Percentiles rank a stretch among this genome's conserved stretches.
These are phyloP conservation scores for Carassius auratus DNA, from an alignment of 2,113 vertebrate genomes.

Conservation along the genomic window DNA sequence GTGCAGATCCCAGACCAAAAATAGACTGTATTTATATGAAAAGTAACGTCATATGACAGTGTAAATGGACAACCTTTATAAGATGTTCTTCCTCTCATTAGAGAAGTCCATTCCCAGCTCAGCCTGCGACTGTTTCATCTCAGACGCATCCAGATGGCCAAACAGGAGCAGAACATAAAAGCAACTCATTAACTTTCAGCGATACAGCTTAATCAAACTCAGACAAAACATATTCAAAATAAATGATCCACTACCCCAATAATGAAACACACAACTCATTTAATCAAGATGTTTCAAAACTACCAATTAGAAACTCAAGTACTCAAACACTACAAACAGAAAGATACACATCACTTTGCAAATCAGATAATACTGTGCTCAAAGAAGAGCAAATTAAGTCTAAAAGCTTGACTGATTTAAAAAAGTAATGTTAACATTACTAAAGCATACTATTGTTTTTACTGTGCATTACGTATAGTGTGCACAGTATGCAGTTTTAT, in stretches of 20 bases:
- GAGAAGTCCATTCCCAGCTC: slow-evolving; percentile 84
- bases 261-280: slow-evolving; percentile 9
- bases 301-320: background rate
- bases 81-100: slow-evolving; percentile 82
- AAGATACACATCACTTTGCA: background rate
- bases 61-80: slow-evolving; percentile 79
- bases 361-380: background rate
- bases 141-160: slow-evolving; percentile 89
- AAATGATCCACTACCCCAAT: background rate
- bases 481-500: background rate
- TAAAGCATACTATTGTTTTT: background rate
- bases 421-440: background rate
- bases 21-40: background rate
- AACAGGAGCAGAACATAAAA: slow-evolving; percentile 27
- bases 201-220: slow-evolving; percentile 19
- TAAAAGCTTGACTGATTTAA: background rate
- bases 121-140: slow-evolving; percentile 88
- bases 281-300: slow-evolving; percentile 14
- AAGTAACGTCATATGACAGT: background rate
- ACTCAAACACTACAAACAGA: slow-evolving; percentile 5
- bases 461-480: background rate
- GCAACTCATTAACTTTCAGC: background rate
- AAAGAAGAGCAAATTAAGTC: background rate
- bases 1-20: background rate
- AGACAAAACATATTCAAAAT: slow-evolving; percentile 1